phyloP scores from a whole-genome alignment of 2,888 invertebrate species.

The Bembecia ichneumoniformis region DNA sequence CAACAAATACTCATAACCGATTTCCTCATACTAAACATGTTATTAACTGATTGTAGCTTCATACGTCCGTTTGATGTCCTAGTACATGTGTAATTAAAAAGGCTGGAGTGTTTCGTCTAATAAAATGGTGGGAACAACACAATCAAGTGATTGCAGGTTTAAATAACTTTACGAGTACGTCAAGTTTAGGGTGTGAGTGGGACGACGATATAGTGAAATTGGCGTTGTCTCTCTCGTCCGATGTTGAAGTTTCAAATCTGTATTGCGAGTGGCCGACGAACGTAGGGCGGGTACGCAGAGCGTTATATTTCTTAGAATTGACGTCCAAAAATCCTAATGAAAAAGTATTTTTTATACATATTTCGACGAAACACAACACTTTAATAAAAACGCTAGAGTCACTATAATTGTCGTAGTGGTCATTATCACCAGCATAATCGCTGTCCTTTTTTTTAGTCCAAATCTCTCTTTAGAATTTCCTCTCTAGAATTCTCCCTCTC shows the following conservation, averaged over 20 bases:
- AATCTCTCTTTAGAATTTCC: no score
- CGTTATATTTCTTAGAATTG: background rate
- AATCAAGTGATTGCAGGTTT: constrained; percentile 65
- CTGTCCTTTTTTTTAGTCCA: no score
- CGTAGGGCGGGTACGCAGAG: constrained; percentile 40
- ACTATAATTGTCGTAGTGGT: no score
- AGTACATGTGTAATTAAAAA: constrained; percentile 38
- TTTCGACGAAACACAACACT: no score
- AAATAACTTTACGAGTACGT: constrained; percentile 40
- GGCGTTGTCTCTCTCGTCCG: constrained; percentile 26
- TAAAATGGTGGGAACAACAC: constrained; percentile 51
- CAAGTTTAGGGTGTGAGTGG: constrained; percentile 30
- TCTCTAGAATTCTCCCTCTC: no score
- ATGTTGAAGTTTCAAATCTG: constrained; percentile 43
- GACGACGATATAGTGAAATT: constrained; percentile 16
- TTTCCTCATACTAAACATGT: background rate
- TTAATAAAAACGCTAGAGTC: no score
- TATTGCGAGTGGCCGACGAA: constrained; percentile 44
- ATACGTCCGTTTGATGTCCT: background rate
- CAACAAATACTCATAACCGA: background rate
- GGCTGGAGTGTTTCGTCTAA: constrained; percentile 41
- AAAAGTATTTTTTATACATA: no score
- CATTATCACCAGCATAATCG: no score
- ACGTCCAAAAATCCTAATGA: background rate
- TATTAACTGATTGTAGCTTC: background rate